Base-by-base conservation (phyloP, 2,797 vertebrate species). In the Muscicapa comitata region DNA sequence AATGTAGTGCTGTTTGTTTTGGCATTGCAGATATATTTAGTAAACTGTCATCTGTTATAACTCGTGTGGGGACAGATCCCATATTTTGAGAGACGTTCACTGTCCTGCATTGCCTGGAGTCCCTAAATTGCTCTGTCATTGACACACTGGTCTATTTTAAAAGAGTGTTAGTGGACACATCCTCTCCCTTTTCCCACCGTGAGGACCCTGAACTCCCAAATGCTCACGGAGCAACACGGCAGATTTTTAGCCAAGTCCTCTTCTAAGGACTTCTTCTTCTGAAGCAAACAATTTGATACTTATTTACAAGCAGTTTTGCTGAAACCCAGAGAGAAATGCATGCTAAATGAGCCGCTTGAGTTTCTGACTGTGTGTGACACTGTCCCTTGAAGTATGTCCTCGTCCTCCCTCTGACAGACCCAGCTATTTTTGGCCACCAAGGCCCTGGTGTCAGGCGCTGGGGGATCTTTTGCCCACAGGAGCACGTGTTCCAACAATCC, bases 21-120 rank as follows among this genome's bases (percentile, higher is more conserved):
- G 93, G 84, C 62, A 42, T 28, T 40, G 38, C 1, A 9, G 89
- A 79, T 96, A 95, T 93, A 87, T 95, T 96, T 96, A 95, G 96
- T 42, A 83, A 95, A 87, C 71, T 77, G 91, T 95, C 95, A 93
- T 94, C 62, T 94, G 77, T 75, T 80, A 10, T 6, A 62, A 77
- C 73, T 72, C 10, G 17, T 91, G 75, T 71, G 55, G 84, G 84
- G 80, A 77, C 86, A 88, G 55, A 81, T 87, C 61, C 40, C 15
- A 13, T 92, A 45, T 89, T 95, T 94, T 93, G 88, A 83, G 89
- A 91, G 94, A 33, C 0, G 1, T 47, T 88, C 1, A 1, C 62
- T 79, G 68, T 79, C 80, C 58, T 55, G 71, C 80, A 59, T 87
- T 4, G 38, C 68, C 90, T 2, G 1, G 53, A 92, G 82, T 92